Base-by-base conservation (phyloP, 2,888 invertebrate species). In the Lasioglossum pauxillum region DNA sequence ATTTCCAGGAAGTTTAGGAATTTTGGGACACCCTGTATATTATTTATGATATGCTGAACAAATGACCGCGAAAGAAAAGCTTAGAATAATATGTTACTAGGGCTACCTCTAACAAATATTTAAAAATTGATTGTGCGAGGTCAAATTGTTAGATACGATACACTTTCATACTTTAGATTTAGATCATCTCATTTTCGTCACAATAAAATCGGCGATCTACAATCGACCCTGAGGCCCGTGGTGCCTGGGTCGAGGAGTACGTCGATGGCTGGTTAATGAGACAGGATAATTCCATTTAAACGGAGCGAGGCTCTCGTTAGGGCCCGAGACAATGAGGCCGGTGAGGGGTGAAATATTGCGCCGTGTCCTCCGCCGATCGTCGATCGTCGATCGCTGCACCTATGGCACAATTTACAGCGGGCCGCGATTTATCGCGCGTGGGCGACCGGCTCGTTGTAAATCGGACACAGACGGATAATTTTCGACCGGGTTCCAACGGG, bases 251-350 rank as follows among this genome's bases (percentile, higher is more conserved):
- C 76, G 83, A 77, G 38, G 53, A 73, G 57, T 46, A 60, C 67
- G 72, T 53, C 35, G 80, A 69, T 49, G 57, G 38, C 2, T 35
- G 60, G 5, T 74, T 74, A 85, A 85, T 71, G 80, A 74, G 80
- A 80, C 86, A 75, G 31, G 46, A 85, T 85, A 80, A 85, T 85
- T 80, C 73, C 67, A 10, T 67, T 80, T 85, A 76, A 85, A 72
- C 85, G 64, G 46, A 60, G 35, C 44, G 23, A 41, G 67, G 35
- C 53, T 78, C 69, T 77, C 49, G 85, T 84, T 85, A 85, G 27
- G 57, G 23, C n/a, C 16, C 35, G 27, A 35, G 60, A 84, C 71
- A 84, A 84, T 71, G 35, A 72, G 71, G 19, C 46, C 12, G 2
- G 23, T 23, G 23, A 31, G 73, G 84, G 85, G 38, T 72, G 75